Evolutionary conservation across 2,888 invertebrate genomes (phyloP).

Genomic region (Tetropium fuscum): DNA sequence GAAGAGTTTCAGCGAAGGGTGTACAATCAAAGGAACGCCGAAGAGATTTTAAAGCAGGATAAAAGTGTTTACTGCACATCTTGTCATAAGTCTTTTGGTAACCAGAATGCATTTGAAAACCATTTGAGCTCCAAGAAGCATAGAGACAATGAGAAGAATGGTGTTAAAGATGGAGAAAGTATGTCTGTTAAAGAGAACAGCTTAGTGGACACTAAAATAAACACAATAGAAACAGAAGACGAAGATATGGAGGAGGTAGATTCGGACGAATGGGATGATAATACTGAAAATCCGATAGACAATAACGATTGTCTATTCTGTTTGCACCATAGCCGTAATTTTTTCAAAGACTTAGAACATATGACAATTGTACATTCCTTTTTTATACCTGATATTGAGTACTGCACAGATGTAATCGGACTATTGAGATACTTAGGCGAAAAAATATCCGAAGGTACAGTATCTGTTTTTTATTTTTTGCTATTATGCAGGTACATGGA

Average conservation of each 20-base stretch:
- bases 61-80: constrained; percentile 75
- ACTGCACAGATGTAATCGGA: constrained; percentile 85
- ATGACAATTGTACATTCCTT: constrained; percentile 95
- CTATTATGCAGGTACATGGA: constrained; percentile 7
- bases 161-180: constrained; percentile 57
- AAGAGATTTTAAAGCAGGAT: constrained; percentile 66
- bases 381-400: constrained; percentile 95
- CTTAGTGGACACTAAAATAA: constrained; percentile 44
- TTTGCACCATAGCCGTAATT: constrained; percentile 77
- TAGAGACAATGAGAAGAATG: constrained; percentile 67
- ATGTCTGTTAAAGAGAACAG: constrained; percentile 35
- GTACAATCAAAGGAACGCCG: constrained; percentile 72
- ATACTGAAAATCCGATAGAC: constrained; percentile 78
- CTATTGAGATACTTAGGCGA: constrained; percentile 88
- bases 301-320: constrained; percentile 93
- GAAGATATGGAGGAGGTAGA: constrained; percentile 75
- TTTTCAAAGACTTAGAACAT: constrained; percentile 89
- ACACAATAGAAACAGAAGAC: constrained; percentile 22
- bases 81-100: constrained; percentile 88
- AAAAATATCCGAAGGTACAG: constrained; percentile 75
- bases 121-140: constrained; percentile 95
- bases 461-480: constrained; percentile 16
- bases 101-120: constrained; percentile 87
- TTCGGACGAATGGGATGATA: constrained; percentile 85
- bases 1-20: constrained; percentile 89